Percentiles rank a stretch among this genome's conserved stretches.
Conservation (phyloP, 2,113 vertebrate species). For the Laticauda laticaudata region DNA sequence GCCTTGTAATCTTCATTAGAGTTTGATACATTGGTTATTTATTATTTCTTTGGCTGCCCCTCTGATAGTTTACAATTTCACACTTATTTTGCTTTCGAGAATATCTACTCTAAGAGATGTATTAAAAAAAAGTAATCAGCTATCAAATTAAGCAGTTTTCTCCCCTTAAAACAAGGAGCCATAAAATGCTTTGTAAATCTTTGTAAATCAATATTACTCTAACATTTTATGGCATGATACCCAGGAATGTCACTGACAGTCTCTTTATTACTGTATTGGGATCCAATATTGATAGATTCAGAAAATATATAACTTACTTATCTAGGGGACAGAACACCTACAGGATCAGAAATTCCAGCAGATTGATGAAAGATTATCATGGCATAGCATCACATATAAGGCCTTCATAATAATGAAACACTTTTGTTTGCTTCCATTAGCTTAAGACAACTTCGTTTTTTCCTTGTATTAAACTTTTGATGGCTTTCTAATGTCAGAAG, state of each 20-base stretch:
- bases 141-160: background rate
- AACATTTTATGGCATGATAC: background rate
- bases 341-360: background rate
- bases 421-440: background rate
- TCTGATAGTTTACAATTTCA: background rate
- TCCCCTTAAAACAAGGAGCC: too few species aligned
- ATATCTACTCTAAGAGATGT: background rate
- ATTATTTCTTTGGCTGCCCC: background rate
- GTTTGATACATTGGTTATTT: background rate
- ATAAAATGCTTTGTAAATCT: background rate
- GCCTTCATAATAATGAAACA: background rate
- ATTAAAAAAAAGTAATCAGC: background rate
- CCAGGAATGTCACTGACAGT: background rate
- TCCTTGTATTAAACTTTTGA: background rate
- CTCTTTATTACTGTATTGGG: background rate
- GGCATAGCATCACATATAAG: background rate
- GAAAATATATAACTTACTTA: background rate
- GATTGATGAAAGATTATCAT: background rate
- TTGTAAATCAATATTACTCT: background rate
- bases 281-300: background rate
- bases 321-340: background rate
- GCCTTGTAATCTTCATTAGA: background rate
- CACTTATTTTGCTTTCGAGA: background rate
- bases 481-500: background rate
- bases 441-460: background rate